phyloP scores from a whole-genome alignment of 2,113 vertebrate genomes.

The Sapayoa aenigma region DNA sequence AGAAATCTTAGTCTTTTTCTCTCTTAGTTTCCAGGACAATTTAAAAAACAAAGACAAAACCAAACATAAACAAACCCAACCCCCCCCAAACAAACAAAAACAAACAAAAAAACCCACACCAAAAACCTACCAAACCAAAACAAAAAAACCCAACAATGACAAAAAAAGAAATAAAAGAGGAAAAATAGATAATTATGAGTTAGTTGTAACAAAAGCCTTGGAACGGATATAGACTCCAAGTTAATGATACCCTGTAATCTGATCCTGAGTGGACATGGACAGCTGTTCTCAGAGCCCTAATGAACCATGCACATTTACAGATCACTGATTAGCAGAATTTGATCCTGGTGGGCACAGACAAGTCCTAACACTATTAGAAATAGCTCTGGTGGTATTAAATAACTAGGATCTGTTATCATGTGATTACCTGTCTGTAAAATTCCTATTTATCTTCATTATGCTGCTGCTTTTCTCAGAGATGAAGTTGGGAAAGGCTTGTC shows the following conservation, averaged over 20 bases:
- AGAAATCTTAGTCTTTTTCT: conserved; percentile 17
- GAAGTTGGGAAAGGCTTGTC: conserved; percentile 26
- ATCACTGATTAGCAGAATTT: conserved; percentile 58
- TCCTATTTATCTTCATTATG: conserved; percentile 74
- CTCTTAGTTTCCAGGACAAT: conserved; percentile 11
- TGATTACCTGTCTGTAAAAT: conserved; percentile 73
- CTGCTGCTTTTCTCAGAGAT: conserved; percentile 22
- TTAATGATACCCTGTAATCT: conserved; percentile 73
- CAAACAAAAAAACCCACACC: too few species aligned
- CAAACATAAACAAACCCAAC: too few species aligned
- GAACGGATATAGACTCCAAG: conserved; percentile 28
- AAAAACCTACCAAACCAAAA: too few species aligned
- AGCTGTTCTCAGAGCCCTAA: conserved; percentile 63
- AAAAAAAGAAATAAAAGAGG: not conserved
- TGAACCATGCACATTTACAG: conserved; percentile 55
- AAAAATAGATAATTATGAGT: conserved; percentile 13
- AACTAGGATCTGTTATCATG: conserved; percentile 66
- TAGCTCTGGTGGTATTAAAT: conserved; percentile 65
- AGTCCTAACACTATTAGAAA: conserved; percentile 63
- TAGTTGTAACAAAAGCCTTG: conserved; percentile 53
- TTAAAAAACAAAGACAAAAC: not conserved
- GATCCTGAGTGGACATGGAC: conserved; percentile 19
- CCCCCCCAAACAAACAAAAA: too few species aligned
- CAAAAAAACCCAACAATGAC: too few species aligned
- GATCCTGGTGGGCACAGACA: conserved; percentile 51